phyloP scores from a whole-genome alignment of 2,113 vertebrate species.

The Heterocephalus glaber region DNA sequence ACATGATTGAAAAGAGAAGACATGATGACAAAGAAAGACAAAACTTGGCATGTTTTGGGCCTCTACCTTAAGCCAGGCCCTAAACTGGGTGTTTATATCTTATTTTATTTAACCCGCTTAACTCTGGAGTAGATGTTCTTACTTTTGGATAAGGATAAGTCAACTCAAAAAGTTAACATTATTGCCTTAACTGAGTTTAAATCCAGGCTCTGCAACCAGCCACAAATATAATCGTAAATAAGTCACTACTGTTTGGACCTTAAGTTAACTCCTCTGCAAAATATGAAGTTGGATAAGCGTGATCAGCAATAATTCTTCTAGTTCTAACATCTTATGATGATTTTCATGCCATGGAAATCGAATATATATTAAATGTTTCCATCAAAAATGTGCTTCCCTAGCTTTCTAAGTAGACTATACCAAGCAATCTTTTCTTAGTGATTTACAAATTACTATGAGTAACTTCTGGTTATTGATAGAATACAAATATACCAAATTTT shows the following conservation, averaged over 20 bases:
- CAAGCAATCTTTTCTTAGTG: neutral
- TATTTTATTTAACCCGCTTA: slow-evolving; percentile 37
- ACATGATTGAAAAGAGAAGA: neutral
- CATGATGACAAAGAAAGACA: neutral
- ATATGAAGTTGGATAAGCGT: neutral
- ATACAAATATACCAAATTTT: neutral
- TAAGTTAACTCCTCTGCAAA: neutral
- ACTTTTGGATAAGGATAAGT: neutral
- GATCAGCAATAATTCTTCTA: neutral
- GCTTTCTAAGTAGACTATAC: slow-evolving; percentile 2
- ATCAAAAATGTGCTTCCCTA: neutral
- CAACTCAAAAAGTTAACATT: neutral
- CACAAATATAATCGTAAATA: neutral
- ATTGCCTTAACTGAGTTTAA: slow-evolving; percentile 24
- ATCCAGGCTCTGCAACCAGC: neutral
- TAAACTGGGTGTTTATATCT: neutral
- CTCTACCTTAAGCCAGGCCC: neutral
- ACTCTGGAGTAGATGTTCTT: neutral
- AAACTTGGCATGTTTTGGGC: neutral
- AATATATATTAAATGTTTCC: neutral
- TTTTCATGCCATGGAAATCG: neutral
- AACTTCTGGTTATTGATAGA: neutral
- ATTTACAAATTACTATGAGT: slow-evolving; percentile 17
- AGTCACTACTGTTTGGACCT: neutral
- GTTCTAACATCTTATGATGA: neutral